Percentiles rank a stretch among this genome's conserved stretches.
phyloP scores from a whole-genome alignment of 92 coral and sea anemone genomes.

The Palythoa heliodiscus region DNA sequence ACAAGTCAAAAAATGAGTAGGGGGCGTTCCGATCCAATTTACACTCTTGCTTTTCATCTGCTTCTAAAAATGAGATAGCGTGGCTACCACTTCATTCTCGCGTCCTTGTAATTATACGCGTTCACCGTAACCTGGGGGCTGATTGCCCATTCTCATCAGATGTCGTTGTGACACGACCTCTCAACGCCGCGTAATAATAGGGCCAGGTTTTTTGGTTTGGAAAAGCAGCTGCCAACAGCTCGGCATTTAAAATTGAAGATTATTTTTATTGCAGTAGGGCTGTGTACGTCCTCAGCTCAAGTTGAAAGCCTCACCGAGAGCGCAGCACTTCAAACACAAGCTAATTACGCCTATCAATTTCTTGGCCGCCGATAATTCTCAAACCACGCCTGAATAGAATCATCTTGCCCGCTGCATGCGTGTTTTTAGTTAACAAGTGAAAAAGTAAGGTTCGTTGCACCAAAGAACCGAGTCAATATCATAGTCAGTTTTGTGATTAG shows the following conservation, averaged over 20 bases:
- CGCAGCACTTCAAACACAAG: constrained; percentile 93
- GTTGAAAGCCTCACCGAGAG: constrained; percentile 62
- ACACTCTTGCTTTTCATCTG: constrained; percentile 90
- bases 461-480: background rate
- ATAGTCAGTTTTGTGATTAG: background rate
- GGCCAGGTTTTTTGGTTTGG: constrained; percentile 22
- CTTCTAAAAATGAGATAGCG: constrained; percentile 69
- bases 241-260: constrained; percentile 31
- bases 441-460: constrained; percentile 19
- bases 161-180: constrained; percentile 40
- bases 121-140: constrained; percentile 35
- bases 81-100: constrained; percentile 59
- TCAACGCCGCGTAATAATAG: constrained; percentile 30
- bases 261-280: constrained; percentile 5
- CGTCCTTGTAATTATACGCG: constrained; percentile 71
- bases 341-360: constrained; percentile 99
- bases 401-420: constrained; percentile 72
- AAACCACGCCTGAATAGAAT: constrained; percentile 89
- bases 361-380: constrained; percentile 91
- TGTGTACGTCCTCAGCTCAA: constrained; percentile 1
- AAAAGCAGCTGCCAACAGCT: constrained; percentile 25
- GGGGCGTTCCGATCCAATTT: constrained; percentile 96
- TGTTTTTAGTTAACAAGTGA: constrained; percentile 43
- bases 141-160: constrained; percentile 14
- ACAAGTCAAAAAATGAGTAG: constrained; percentile 86